These are phyloP conservation scores for Falco rusticolus DNA, from an alignment of 2,797 vertebrate species.

Conservation along the genomic window DNA sequence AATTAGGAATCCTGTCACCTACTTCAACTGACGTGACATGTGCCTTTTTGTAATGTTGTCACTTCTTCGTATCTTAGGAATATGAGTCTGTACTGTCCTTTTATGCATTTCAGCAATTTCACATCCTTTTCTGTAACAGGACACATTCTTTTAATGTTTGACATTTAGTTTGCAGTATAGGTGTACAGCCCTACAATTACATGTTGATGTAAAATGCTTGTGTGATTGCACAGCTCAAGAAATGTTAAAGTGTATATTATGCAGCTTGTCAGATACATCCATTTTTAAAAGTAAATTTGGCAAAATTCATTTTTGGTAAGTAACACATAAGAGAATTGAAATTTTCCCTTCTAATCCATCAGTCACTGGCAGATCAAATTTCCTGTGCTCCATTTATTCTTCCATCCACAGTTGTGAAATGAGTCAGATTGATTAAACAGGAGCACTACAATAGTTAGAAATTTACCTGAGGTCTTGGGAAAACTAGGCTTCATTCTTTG, in stretches of 20 bases:
- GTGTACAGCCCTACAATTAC: background rate
- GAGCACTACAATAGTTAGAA: background rate
- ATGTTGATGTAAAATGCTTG: background rate
- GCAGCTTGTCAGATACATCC: background rate
- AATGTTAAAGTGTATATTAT: slow-evolving; percentile 5
- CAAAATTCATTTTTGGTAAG: background rate
- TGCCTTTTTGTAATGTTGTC: background rate
- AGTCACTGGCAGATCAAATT: background rate
- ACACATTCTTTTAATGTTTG: background rate
- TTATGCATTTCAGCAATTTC: background rate
- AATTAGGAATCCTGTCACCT: background rate
- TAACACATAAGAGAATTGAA: background rate
- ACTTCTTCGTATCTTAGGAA: background rate
- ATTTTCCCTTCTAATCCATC: background rate
- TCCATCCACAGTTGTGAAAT: background rate
- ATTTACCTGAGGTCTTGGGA: background rate
- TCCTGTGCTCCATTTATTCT: background rate
- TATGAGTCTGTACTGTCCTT: background rate
- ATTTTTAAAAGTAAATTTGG: background rate
- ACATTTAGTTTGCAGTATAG: background rate
- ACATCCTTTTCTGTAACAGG: background rate
- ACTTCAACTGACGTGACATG: background rate
- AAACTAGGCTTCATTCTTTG: background rate
- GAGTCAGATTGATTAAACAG: background rate
- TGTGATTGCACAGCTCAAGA: background rate